These are phyloP conservation scores for Gerris buenoi DNA, from an alignment of 1,140 invertebrate genomes.

Conservation along the genomic window DNA sequence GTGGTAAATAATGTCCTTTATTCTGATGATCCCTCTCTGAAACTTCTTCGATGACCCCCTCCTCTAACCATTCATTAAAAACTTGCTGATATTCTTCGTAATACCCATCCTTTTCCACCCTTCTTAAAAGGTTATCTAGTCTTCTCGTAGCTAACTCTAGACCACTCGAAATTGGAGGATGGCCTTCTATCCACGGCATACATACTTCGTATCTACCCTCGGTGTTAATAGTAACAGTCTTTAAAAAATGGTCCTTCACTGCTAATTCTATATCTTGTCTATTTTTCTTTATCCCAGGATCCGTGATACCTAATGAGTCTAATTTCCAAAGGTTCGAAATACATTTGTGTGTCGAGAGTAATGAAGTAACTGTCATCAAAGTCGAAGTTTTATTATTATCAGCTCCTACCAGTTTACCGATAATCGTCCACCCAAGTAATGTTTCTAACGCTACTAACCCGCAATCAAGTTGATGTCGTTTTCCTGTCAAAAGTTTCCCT, in stretches of 20 bases:
- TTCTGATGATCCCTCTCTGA: conserved; percentile 18
- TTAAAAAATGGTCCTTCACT: conserved; percentile 2
- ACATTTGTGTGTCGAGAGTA: not conserved
- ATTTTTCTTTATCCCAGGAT: conserved; percentile 13
- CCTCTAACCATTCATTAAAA: conserved; percentile 23
- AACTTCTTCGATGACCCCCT: conserved; percentile 25
- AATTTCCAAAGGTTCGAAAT: not conserved
- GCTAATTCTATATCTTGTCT: conserved; percentile 17
- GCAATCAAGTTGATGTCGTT: not conserved
- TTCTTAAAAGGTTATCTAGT: conserved; percentile 16
- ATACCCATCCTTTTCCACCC: conserved; percentile 18
- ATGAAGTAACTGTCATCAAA: not conserved
- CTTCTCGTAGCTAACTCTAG: conserved; percentile 1
- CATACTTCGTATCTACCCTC: not conserved
- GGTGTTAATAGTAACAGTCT: not conserved
- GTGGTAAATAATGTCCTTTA: conserved; percentile 23
- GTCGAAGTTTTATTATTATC: not conserved
- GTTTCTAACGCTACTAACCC: conserved; percentile 7
- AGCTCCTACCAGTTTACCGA: not conserved
- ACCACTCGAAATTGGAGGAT: not conserved
- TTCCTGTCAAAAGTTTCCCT: conserved; percentile 4
- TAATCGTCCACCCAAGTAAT: not conserved
- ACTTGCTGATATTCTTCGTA: conserved; percentile 25
- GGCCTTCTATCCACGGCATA: not conserved
- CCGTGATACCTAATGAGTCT: not conserved